These are phyloP conservation scores for Chlamydotis undulata DNA, from an alignment of 2,113 vertebrate species.

Conservation along the genomic window DNA sequence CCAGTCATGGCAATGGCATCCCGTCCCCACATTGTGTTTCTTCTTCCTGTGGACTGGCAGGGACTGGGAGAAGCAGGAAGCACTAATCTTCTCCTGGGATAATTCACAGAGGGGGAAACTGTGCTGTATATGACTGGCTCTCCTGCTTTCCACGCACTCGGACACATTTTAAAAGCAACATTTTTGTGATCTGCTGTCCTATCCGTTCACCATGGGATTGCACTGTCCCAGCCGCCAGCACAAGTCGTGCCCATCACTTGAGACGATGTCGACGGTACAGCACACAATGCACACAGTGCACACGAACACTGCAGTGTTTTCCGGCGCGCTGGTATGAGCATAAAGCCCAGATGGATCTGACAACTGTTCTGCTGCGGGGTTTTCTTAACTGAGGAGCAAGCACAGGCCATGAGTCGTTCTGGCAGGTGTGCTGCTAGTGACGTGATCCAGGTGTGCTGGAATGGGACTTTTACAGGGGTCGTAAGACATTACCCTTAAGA, in stretches of 20 bases:
- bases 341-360: neutral
- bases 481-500: neutral
- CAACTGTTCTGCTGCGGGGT: neutral
- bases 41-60: neutral
- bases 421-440: conserved; percentile 17
- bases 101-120: neutral
- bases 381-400: neutral
- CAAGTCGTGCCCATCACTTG: neutral
- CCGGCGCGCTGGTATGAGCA: neutral
- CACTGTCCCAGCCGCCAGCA: neutral
- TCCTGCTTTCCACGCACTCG: neutral
- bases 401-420: neutral
- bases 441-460: conserved; percentile 8
- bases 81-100: neutral
- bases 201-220: neutral
- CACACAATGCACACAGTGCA: neutral
- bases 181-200: neutral
- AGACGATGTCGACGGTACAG: fast-evolving
- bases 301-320: neutral
- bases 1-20: neutral
- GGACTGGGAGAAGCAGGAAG: neutral
- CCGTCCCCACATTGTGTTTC: fast-evolving
- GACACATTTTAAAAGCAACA: neutral
- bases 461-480: neutral
- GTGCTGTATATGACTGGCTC: neutral